These are phyloP conservation scores for Pelodiscus sinensis DNA, from an alignment of 2,113 vertebrate species.

Conservation along the genomic window DNA sequence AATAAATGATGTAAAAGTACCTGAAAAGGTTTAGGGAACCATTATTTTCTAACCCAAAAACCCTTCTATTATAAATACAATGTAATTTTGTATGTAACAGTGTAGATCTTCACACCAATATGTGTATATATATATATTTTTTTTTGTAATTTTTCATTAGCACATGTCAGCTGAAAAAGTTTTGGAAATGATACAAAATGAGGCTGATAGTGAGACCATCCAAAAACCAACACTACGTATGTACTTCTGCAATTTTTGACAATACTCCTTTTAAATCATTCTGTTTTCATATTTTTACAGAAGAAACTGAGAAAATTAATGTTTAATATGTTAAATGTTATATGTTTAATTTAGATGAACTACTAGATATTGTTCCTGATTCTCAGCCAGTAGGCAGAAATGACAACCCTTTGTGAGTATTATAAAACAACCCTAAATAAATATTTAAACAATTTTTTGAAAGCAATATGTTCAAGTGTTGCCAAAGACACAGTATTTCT, in stretches of 20 bases:
- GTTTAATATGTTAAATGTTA: constrained; percentile 11
- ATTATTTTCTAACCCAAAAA: constrained; percentile 2
- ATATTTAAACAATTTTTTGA: background rate
- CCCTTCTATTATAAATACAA: background rate
- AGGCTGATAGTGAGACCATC: background rate
- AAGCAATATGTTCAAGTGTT: background rate
- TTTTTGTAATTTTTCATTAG: constrained; percentile 42
- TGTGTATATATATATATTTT: no score
- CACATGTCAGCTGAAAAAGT: constrained; percentile 10
- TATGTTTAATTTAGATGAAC: constrained; percentile 79
- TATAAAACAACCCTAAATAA: background rate
- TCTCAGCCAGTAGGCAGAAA: constrained; percentile 75
- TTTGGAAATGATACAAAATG: constrained; percentile 11
- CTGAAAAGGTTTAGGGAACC: constrained; percentile 54
- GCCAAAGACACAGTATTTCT: background rate
- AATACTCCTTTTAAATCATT: background rate
- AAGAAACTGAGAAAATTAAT: background rate
- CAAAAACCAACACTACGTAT: constrained; percentile 69
- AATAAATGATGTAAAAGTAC: constrained; percentile 40
- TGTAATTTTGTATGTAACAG: background rate
- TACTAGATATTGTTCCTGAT: constrained; percentile 79
- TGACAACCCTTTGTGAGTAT: constrained; percentile 81
- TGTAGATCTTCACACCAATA: background rate
- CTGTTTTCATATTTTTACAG: background rate
- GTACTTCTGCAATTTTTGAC: constrained; percentile 34